Percentiles rank a stretch among this genome's conserved stretches.
Evolutionary conservation across 2,797 vertebrate species (phyloP).

Genomic region (Cottoperca gobio): DNA sequence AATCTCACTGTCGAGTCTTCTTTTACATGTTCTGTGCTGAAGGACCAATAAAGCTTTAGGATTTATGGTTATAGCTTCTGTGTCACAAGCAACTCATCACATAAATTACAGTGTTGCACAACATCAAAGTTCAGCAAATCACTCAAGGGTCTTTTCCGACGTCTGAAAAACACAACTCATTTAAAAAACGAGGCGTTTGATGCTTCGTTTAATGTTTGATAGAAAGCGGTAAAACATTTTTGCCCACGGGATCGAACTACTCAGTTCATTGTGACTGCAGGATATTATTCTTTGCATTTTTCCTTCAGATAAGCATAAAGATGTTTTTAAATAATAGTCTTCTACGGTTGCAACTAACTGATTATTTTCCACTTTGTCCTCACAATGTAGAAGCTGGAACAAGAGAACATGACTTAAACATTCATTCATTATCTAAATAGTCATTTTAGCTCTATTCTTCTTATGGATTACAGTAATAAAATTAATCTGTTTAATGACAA

Average conservation of each 20-base stretch:
- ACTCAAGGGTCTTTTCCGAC: not conserved
- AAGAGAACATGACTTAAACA: no score
- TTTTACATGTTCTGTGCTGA: conserved; percentile 40
- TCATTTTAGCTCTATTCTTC: no score
- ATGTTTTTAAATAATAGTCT: not conserved
- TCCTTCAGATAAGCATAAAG: no score
- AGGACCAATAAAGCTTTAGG: conserved; percentile 41
- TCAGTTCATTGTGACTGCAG: no score
- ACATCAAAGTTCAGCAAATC: conserved; percentile 19
- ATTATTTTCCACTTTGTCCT: not conserved
- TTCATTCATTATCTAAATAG: no score
- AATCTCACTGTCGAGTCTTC: conserved; percentile 37
- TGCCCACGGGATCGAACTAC: not conserved
- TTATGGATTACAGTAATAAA: no score
- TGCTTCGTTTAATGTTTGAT: not conserved
- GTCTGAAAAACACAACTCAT: not conserved
- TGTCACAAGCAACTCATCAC: conserved; percentile 37
- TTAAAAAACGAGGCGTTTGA: not conserved
- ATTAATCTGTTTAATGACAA: no score
- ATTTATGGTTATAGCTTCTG: conserved; percentile 51
- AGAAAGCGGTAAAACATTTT: no score
- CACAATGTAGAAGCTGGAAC: no score
- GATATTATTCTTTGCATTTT: not conserved
- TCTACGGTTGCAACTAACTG: not conserved
- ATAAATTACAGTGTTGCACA: conserved; percentile 21